These are phyloP conservation scores for Nemotelus nigrinus DNA, from an alignment of 2,888 invertebrate genomes.

Conservation along the genomic window DNA sequence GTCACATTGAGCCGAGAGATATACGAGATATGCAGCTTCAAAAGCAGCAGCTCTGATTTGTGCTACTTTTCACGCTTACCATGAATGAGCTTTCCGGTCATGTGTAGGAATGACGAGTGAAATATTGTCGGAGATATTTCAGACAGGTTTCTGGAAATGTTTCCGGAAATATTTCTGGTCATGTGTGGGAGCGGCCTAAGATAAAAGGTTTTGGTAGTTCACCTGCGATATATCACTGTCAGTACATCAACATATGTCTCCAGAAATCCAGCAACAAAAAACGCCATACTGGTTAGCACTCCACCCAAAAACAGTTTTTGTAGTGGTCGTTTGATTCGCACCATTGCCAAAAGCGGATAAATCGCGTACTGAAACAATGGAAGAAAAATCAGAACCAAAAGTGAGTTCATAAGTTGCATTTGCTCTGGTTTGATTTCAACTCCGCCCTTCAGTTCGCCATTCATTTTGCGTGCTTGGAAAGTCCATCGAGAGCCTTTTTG, in stretches of 20 bases:
- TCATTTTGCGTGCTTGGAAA: constrained; percentile 90
- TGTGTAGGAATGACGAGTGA: no score
- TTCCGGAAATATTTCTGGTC: no score
- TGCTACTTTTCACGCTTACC: no score
- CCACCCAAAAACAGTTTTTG: constrained; percentile 91
- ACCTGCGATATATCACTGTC: no score
- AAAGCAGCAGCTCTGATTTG: no score
- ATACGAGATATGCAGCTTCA: no score
- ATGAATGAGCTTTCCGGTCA: no score
- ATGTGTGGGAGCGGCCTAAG: no score
- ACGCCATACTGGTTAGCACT: constrained; percentile 83
- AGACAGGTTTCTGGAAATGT: no score
- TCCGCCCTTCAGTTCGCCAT: constrained; percentile 79
- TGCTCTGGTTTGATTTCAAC: constrained; percentile 90
- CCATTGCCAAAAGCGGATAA: constrained; percentile 81
- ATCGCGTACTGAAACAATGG: constrained; percentile 83
- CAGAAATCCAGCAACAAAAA: constrained; percentile 87
- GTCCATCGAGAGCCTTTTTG: constrained; percentile 95
- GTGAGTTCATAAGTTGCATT: constrained; percentile 91
- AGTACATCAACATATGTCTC: constrained; percentile 69
- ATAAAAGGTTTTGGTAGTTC: no score
- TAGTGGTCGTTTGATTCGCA: constrained; percentile 77
- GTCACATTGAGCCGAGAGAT: no score
- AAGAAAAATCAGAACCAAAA: constrained; percentile 85
- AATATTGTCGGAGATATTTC: no score